phyloP scores from a whole-genome alignment of 92 coral and sea anemone species.

The Phenganax stokvisi region DNA sequence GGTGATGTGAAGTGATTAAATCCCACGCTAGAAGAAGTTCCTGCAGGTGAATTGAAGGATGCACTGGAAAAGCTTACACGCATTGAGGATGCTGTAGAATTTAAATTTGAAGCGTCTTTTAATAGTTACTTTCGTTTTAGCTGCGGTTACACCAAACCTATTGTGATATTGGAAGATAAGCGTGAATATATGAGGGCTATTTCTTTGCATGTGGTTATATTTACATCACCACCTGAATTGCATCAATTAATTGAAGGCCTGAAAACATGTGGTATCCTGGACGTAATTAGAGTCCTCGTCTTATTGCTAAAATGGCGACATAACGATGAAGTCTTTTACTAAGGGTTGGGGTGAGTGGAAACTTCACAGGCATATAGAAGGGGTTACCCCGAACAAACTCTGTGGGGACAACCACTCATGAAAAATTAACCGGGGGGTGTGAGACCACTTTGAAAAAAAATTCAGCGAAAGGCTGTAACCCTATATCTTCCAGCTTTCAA shows the following conservation, averaged over 20 bases:
- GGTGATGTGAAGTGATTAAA: constrained; percentile 1
- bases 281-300: not conserved
- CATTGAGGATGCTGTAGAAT: not conserved
- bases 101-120: constrained; percentile 10
- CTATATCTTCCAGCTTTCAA: no score
- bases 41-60: constrained; percentile 16
- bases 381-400: no score
- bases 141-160: constrained; percentile 11
- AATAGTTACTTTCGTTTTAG: constrained; percentile 8
- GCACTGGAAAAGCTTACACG: constrained; percentile 31
- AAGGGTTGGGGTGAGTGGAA: no score
- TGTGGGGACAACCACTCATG: no score
- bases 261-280: constrained; percentile 32
- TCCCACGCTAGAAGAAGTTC: constrained; percentile 8
- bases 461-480: no score
- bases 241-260: constrained; percentile 41
- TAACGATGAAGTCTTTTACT: no score
- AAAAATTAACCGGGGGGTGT: no score
- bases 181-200: not conserved
- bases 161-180: constrained; percentile 4
- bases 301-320: no score
- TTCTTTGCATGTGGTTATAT: constrained; percentile 23
- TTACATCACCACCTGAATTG: constrained; percentile 14
- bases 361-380: no score
- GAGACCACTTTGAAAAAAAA: no score